These are phyloP conservation scores for Acrobasis consociella DNA, from an alignment of 2,888 invertebrate genomes.

Conservation along the genomic window DNA sequence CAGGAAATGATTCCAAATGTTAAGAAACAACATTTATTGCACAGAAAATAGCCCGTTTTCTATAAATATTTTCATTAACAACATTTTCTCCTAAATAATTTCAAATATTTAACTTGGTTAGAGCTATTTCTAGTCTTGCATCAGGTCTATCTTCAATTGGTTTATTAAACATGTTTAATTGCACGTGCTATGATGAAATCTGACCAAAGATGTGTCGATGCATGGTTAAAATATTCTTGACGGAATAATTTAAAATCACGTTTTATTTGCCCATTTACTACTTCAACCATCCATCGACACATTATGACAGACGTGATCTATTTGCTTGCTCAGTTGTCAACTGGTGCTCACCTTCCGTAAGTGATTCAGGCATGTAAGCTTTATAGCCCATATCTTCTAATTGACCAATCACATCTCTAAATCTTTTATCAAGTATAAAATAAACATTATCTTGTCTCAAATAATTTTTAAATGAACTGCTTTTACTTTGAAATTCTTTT, in stretches of 20 bases:
- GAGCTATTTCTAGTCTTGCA: too few species aligned
- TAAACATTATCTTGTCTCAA: conserved; percentile 26
- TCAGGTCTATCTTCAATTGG: too few species aligned
- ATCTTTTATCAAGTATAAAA: background rate
- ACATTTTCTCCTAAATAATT: too few species aligned
- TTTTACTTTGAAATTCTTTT: conserved; percentile 4
- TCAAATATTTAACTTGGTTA: too few species aligned
- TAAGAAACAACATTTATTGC: too few species aligned
- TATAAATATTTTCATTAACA: too few species aligned
- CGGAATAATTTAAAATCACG: conserved; percentile 13
- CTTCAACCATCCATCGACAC: conserved; percentile 29
- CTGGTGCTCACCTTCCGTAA: conserved; percentile 26
- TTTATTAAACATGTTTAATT: too few species aligned
- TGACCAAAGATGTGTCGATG: too few species aligned
- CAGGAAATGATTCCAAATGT: too few species aligned
- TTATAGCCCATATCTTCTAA: conserved; percentile 18
- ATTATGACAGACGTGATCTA: conserved; percentile 18
- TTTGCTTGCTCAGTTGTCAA: conserved; percentile 27
- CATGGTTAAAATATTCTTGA: conserved; percentile 6
- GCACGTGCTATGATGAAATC: too few species aligned
- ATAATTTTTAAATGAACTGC: conserved; percentile 20
- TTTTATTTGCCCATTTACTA: conserved; percentile 8
- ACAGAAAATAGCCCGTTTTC: too few species aligned
- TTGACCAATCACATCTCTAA: too few species aligned
- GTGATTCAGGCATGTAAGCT: conserved; percentile 27